Evolutionary conservation across 2,797 vertebrate species (phyloP).

Genomic region (Ceryle rudis): DNA sequence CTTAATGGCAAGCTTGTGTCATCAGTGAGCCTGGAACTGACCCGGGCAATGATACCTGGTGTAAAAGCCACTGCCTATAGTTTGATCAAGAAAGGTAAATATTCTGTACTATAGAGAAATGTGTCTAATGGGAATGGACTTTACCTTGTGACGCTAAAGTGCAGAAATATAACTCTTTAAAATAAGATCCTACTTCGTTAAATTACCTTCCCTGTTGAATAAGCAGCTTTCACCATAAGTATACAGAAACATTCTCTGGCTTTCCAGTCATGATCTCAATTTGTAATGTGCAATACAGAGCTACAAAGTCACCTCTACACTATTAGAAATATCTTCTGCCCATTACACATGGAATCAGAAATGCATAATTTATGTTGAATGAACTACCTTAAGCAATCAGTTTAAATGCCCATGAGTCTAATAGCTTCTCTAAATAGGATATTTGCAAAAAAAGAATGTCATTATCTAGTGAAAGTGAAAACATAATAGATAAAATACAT

Average conservation of each 20-base stretch:
- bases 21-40: background rate
- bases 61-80: background rate
- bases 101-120: background rate
- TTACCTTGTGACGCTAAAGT: background rate
- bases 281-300: background rate
- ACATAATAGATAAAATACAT: background rate
- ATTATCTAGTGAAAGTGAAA: background rate
- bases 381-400: background rate
- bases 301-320: background rate
- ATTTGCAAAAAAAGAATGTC: background rate
- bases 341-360: background rate
- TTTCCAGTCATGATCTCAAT: background rate
- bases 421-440: background rate
- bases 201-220: background rate
- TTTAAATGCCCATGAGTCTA: background rate
- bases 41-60: background rate
- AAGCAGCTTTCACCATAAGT: background rate
- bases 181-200: background rate
- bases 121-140: background rate
- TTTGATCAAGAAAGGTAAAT: background rate
- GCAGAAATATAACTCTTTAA: background rate
- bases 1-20: background rate
- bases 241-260: background rate
- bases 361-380: background rate
- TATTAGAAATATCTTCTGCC: background rate